A percentile compares a stretch with the other conserved stretches of the same genome.
Conservation (phyloP, 2,113 vertebrate species). For the Trichomycterus rosablanca region DNA sequence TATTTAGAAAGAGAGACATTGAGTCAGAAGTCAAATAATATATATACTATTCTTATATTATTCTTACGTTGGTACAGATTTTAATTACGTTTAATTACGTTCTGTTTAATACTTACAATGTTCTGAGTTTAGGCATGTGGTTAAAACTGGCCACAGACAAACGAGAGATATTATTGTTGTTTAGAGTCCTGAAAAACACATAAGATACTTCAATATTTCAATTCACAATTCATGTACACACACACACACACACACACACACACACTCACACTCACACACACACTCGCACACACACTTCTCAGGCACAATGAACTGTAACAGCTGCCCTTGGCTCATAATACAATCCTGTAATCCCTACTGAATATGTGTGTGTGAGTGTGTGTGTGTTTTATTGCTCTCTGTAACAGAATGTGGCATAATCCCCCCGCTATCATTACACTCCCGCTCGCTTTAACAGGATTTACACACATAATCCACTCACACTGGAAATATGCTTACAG, state of each 20-base stretch:
- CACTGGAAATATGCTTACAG: slow-evolving; percentile 22
- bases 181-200: slow-evolving; percentile 82
- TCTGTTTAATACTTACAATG: slow-evolving; percentile 82
- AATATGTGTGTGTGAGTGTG: slow-evolving; percentile 3
- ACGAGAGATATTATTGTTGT: slow-evolving; percentile 97
- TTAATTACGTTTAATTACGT: no score
- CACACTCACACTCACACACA: no score
- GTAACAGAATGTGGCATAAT: slow-evolving; percentile 31
- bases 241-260: no score
- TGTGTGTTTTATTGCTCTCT: not conserved
- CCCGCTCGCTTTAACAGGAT: slow-evolving; percentile 32
- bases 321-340: not conserved
- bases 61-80: no score
- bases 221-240: no score
- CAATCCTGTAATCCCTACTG: not conserved
- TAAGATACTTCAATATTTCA: no score
- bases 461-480: slow-evolving; percentile 29
- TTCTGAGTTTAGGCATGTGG: slow-evolving; percentile 97
- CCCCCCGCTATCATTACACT: slow-evolving; percentile 13
- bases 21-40: no score
- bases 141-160: slow-evolving; percentile 98
- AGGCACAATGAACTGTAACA: not conserved
- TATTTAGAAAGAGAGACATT: not conserved
- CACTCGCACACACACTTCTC: no score
- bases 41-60: no score